phyloP scores from a whole-genome alignment of 2,797 vertebrate genomes.

The Luscinia luscinia region DNA sequence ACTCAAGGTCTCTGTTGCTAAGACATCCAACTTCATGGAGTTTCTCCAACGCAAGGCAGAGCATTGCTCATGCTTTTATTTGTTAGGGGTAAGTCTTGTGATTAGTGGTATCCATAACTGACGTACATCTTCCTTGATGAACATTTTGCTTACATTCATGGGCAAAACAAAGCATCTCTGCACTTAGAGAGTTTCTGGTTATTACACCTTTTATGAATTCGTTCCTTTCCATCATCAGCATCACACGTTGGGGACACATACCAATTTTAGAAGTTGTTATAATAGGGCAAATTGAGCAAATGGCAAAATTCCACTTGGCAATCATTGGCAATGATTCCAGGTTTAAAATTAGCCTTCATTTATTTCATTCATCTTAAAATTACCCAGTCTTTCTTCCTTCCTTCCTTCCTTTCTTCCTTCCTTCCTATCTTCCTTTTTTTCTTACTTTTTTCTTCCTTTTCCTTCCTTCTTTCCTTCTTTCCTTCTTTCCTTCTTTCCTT shows the following conservation, averaged over 20 bases:
- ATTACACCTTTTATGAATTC: background rate
- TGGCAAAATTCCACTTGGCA: background rate
- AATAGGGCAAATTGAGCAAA: background rate
- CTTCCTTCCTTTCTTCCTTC: no score
- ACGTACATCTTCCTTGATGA: background rate
- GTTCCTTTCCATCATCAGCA: background rate
- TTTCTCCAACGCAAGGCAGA: background rate
- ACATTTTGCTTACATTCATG: background rate
- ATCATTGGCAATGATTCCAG: background rate
- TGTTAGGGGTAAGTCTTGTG: background rate
- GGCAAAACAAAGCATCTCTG: background rate
- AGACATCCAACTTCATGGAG: background rate
- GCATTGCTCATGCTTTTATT: background rate
- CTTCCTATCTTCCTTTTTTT: no score
- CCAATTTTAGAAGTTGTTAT: background rate
- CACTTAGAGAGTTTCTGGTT: background rate
- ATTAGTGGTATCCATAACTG: background rate
- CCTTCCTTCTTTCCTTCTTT: no score
- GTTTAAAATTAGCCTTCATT: background rate
- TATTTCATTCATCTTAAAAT: no score
- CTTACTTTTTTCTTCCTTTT: no score
- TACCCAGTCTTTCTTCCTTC: no score
- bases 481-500: no score
- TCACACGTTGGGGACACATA: accelerated
- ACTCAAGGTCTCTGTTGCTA: background rate